Base-by-base conservation (phyloP, 2,113 vertebrate genomes). In the Tupaia chinensis region DNA sequence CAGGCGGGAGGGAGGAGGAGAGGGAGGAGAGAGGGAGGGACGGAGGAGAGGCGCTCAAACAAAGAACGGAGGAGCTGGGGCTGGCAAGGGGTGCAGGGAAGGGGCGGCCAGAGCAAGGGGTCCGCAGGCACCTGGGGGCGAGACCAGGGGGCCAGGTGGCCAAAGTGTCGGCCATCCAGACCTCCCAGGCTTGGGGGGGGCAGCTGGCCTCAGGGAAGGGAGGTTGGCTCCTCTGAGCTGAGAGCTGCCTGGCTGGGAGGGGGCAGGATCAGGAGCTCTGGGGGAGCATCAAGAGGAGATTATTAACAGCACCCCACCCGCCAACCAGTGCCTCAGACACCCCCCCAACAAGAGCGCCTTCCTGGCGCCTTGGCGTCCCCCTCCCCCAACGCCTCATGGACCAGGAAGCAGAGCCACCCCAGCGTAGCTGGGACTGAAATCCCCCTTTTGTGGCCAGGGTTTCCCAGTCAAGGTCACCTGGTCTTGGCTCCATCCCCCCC, bases 21-120 rank as follows among this genome's bases (percentile, higher is more conserved):
- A 97, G 97, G 96, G 97, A 96, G 96, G 97, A 97, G 97, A 97
- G 96, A 97, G 97, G 97, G 97, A 97, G 97, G 97, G 97, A 97
- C 96, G 3, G 97, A 96, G 94, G 97, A 97, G 92, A 97, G 96
- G 81, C 93, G 97, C 96, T 96, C 53, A 84, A 98, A 98, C 97
- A 98, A 98, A 98, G 97, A 96, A 98, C 89, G 93, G 94, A 97
- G 91, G 94, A 91, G 96, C 97, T 92, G 96, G 96, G 97, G 97
- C 94, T 97, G 97, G 96, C 94, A 89, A 96, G 97, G 97, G 97
- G 97, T 97, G 82, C 97, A 95, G 97, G 72, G 83, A 96, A 95
- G 93, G 96, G 95, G 97, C 82, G 16, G 94, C 80, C 76, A 76
- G 92, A 83, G 44, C 66, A 94, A 89, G 93, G 94, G 87, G 82